Conservation (phyloP, 2,888 invertebrate species). For the Lobophora halterata region DNA sequence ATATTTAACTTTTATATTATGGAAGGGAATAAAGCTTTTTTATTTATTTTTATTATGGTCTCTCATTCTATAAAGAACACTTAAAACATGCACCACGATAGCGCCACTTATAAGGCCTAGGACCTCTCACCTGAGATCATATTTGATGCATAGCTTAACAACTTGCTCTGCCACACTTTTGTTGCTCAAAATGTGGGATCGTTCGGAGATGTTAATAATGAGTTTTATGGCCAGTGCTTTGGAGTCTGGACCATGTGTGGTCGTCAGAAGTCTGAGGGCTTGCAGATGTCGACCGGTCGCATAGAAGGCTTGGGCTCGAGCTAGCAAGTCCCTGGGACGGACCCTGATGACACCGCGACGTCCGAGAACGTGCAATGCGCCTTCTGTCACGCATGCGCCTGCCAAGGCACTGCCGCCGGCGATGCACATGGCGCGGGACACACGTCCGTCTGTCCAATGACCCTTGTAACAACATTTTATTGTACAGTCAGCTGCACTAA, state of each 20-base stretch:
- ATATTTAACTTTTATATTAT: too few relatives aligned
- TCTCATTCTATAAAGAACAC: too few relatives aligned
- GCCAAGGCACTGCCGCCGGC: conserved; percentile 80
- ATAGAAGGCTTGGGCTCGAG: conserved; percentile 79
- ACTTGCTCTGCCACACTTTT: conserved; percentile 62
- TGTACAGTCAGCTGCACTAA: not conserved
- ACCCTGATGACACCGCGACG: conserved; percentile 84
- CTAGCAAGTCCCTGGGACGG: conserved; percentile 81
- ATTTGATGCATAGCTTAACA: conserved; percentile 63
- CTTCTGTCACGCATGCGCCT: conserved; percentile 71
- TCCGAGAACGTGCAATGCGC: conserved; percentile 80
- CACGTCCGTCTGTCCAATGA: conserved; percentile 97
- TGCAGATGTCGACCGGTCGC: conserved; percentile 78
- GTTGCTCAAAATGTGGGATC: conserved; percentile 55
- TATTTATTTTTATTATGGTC: too few relatives aligned
- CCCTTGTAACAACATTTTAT: conserved; percentile 78
- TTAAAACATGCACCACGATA: too few relatives aligned
- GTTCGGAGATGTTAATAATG: conserved; percentile 51
- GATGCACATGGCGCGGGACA: conserved; percentile 82
- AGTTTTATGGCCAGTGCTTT: conserved; percentile 50
- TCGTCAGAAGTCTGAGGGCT: conserved; percentile 60
- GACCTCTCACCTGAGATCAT: conserved; percentile 58
- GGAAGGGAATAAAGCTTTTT: too few relatives aligned
- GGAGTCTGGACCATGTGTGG: conserved; percentile 51
- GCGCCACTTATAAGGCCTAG: too few relatives aligned